Evolutionary conservation across 2,888 invertebrate genomes (phyloP).

Genomic region (Coecobrya sp.): DNA sequence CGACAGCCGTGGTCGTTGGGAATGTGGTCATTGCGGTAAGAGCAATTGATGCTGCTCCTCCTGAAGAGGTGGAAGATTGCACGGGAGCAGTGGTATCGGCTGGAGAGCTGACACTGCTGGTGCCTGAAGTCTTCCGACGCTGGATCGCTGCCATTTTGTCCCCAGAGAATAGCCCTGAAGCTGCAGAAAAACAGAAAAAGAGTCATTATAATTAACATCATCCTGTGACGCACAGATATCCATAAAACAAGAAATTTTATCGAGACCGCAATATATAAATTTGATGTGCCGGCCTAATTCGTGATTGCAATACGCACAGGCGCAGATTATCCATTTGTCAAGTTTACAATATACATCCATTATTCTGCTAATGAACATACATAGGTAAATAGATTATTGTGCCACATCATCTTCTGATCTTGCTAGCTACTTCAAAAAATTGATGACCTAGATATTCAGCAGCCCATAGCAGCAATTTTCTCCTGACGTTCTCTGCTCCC

Average conservation of each 20-base stretch:
- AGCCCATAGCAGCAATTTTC: background rate
- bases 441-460: background rate
- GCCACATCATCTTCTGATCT: background rate
- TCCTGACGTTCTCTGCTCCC: constrained; percentile 15
- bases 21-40: constrained; percentile 52
- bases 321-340: background rate
- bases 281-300: background rate
- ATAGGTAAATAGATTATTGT: background rate
- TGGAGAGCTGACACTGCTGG: constrained; percentile 60
- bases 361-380: background rate
- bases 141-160: constrained; percentile 97
- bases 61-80: constrained; percentile 44
- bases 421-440: background rate
- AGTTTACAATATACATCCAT: background rate
- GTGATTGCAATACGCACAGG: background rate
- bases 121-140: constrained; percentile 90
- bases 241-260: background rate
- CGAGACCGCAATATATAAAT: background rate
- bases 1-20: constrained; percentile 41
- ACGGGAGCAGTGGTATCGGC: constrained; percentile 42
- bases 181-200: constrained; percentile 35
- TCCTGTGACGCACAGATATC: background rate
- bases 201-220: constrained; percentile 12
- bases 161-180: constrained; percentile 89
- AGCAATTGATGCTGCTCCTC: constrained; percentile 9